Base-by-base conservation (phyloP, 2,888 invertebrate species). In the Hydriomena furcata region DNA sequence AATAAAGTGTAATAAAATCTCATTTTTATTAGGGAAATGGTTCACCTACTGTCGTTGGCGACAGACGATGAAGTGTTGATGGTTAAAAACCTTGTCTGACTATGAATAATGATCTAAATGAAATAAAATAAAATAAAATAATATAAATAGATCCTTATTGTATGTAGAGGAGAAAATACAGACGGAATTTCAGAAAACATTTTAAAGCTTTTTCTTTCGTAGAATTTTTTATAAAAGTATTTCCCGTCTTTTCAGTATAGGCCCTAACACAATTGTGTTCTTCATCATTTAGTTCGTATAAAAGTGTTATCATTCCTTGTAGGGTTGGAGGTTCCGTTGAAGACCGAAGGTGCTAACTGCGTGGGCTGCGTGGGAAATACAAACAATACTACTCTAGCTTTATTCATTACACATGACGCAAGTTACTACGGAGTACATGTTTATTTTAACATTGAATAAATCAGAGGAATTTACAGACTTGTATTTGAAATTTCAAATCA, bases 321-420 rank as follows among this genome's bases (percentile, higher is more conserved):
- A 52, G 45, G 52, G 52, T 28, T 12, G 30, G 35, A 43, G 36
- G 32, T 32, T 42, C 43, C 36, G 41, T 47, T 52, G 27, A 11
- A 52, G 49, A 42, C 5, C 11, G 47, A 67, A 83, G 80, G 81
- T 76, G 85, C 67, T 79, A 85, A 80, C 67, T 71, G 75, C 66
- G 81, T 79, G 71, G 81, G 81, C 66, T 60, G 76, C 79, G 83
- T 86, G 88, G 75, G 88, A 88, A 88, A 69, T 25, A 63, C 79
- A 88, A 87, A 88, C 81, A 84, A 36, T 48, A 49, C 21, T 25
- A 30, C 34, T 23, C 37, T 38, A 24, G 28, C 35, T 49, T 27
- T 41, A 44, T 49, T 52, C 53, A 42, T 13, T 34, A 30, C 21
- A 12, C 36, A 12, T 38, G 31, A 48, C 42, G 37, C 36, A 35